Base-by-base conservation (phyloP, 2,888 invertebrate species). In the Neuroscelio doddi region DNA sequence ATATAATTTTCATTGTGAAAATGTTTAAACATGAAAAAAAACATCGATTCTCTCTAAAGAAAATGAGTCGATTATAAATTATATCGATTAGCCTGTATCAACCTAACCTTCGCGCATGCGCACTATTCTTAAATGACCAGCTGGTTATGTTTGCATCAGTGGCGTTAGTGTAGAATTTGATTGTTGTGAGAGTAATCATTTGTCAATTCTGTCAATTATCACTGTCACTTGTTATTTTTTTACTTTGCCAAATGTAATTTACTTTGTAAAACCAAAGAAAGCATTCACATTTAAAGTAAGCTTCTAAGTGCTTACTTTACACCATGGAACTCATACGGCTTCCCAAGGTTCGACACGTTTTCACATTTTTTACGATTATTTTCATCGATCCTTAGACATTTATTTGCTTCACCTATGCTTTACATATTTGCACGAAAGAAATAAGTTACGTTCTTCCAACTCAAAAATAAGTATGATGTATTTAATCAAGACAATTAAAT, bases 301-400 rank as follows among this genome's bases (percentile, higher is more conserved):
- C 52, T 58, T 47, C 14, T 39, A 5, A 32, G 26, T 34, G 57
- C 44, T 36, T 42, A 42, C 44, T 63, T 27, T 32, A 3, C 30
- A 39, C 38, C 30, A 64, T 64, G 64, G 64, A 64, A 36, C 26
- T 55, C 12, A 64, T 64, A 41, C 49, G 55, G 45, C 59, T 64
- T 36, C 64, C 64, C 26, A 64, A 64, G 64, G 64, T 64, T 55
- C 41, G 64, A 50, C 29, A 7, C 26, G 44, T 15, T 10, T 5
- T 39, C 8, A 1, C 27, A 10, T 39, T 53, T 47, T 46, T 46
- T 15, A 38, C 14, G 9, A 9, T 42, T 10, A 26, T 16, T 42
- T 2, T 42, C 30, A 10, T 3, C 8, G 16, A 3, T 21, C 5
- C 21, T 2, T 21, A 21, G 2, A 21, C 5, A 21, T 21, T 21